Evolutionary conservation across 2,113 vertebrate species (phyloP).

Genomic region (Pseudois nayaur): DNA sequence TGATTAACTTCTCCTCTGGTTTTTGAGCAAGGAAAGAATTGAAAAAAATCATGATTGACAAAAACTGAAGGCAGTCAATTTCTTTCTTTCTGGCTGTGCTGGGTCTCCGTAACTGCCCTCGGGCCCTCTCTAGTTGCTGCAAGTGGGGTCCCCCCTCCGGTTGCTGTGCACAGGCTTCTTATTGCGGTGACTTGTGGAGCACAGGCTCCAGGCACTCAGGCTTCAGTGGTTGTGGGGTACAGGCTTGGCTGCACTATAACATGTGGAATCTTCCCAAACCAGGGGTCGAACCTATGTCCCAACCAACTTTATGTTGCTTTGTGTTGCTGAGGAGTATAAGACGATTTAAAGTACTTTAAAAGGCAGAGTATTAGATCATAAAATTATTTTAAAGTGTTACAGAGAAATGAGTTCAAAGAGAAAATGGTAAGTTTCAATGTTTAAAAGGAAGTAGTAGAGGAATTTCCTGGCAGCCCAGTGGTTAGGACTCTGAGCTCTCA

Average conservation of each 20-base stretch:
- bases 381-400: background rate
- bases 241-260: background rate
- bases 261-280: background rate
- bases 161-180: background rate
- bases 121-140: background rate
- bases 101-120: background rate
- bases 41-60: background rate
- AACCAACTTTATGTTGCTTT: background rate
- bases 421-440: background rate
- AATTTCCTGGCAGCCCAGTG: background rate
- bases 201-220: fast-evolving
- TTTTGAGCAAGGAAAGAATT: background rate
- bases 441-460: background rate
- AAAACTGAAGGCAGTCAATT: background rate
- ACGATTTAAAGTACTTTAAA: background rate
- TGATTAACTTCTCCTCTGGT: background rate
- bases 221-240: background rate
- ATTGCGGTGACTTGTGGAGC: background rate
- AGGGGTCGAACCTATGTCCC: background rate
- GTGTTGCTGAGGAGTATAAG: background rate
- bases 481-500: background rate
- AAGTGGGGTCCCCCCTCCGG: background rate
- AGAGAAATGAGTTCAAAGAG: background rate
- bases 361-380: background rate
- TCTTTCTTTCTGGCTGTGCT: background rate